Evolutionary conservation across 2,113 vertebrate genomes (phyloP), one percentile per base, ranked within the genome.

Genomic region (Lagopus leucura): DNA sequence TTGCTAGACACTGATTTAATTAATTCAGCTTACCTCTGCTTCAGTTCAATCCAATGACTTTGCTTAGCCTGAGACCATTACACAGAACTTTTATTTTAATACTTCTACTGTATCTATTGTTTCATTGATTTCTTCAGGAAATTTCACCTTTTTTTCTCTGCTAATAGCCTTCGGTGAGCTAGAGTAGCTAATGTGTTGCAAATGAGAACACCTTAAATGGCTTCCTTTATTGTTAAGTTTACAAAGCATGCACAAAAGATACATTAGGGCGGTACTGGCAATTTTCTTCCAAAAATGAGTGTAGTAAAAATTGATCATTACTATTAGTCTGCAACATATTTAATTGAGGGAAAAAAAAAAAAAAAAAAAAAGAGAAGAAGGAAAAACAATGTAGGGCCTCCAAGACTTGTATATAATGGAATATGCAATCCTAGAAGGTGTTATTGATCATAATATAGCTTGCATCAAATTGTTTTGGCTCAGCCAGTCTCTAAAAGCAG

Each of bases 391-490:
- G 1, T 4, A 66, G 8, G 57, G 25, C 32, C 47, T 67, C 22
- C 42, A 5, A 57, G 32, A 8, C 55, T 76, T 64, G 32, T 69
- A 27, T 8, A 8, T 74, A 92, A 80, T 92, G 76, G 38, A 93
- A 93, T 92, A 64, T 65, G 57, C 74, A 92, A 79, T 45, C 48
- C 77, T 89, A 13, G 63, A n/a, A 93, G 86, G 61, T 84, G 48
- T 87, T 95, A 93, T 97, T 96, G 65, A 91, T 95, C 50, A 87
- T 77, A 82, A 90, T 79, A 85, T 69, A 87, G 54, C 40, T 57
- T 76, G 13, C 93, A 94, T 77, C n/a, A 73, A 92, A 70, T 91
- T 77, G 40, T 67, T 85, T 95, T 79, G 34, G 30, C 63, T 86
- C 48, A 82, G 61, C 57, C 66, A 60, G 50, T 80, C 52, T 86